Evolutionary conservation across 1,140 invertebrate species (phyloP).

Genomic region (Calephelis nemesis): DNA sequence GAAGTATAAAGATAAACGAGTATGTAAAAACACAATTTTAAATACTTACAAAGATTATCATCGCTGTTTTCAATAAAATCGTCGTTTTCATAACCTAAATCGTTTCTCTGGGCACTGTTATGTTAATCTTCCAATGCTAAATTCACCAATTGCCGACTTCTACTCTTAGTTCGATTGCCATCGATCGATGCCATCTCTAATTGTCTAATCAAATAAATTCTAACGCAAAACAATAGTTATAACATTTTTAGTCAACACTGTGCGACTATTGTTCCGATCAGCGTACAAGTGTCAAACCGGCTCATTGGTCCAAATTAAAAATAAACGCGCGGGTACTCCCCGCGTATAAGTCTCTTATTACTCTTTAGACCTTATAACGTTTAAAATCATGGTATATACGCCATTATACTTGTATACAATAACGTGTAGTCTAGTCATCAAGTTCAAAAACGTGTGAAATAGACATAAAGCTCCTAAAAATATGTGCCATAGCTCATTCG

Average conservation of each 20-base stretch:
- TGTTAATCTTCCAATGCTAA: neutral
- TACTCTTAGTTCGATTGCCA: constrained; percentile 2
- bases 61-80: constrained; percentile 12
- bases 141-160: constrained; percentile 16
- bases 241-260: neutral
- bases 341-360: constrained; percentile 17
- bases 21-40: too few species aligned
- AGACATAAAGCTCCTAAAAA: too few species aligned
- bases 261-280: neutral
- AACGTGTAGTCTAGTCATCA: too few species aligned
- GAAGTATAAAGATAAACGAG: too few species aligned
- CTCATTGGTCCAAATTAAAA: neutral
- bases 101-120: constrained; percentile 12
- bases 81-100: constrained; percentile 19
- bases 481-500: too few species aligned
- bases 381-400: constrained; percentile 15
- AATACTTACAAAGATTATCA: neutral
- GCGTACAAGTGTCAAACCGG: neutral
- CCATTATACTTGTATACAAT: constrained; percentile 4
- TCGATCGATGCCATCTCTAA: constrained; percentile 2
- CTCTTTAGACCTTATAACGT: constrained; percentile 17
- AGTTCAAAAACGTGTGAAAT: too few species aligned
- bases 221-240: neutral
- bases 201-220: neutral
- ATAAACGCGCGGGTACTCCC: neutral